Conservation (phyloP, 2,113 vertebrate genomes). For the Philantomba maxwellii region DNA sequence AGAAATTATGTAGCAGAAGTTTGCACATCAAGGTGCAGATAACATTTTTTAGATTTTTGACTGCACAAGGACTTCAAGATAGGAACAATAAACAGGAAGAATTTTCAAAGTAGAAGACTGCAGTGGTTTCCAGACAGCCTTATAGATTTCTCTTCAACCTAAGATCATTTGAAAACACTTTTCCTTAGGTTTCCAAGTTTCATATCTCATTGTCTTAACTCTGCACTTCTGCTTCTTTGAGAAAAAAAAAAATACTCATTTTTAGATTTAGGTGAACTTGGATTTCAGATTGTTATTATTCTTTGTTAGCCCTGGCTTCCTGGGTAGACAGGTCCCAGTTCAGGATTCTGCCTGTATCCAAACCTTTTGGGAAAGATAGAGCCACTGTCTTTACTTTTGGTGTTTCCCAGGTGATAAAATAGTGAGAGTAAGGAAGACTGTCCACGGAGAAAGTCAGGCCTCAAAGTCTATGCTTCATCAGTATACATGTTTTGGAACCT, state of each 20-base stretch:
- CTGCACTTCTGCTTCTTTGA: background rate
- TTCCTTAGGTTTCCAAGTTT: background rate
- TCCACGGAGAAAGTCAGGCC: background rate
- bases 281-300: background rate
- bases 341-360: background rate
- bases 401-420: background rate
- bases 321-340: background rate
- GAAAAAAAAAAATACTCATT: background rate
- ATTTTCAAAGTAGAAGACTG: background rate
- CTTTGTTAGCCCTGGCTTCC: background rate
- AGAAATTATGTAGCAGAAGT: background rate
- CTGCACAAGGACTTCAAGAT: background rate
- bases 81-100: background rate
- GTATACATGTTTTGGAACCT: background rate
- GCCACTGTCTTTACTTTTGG: background rate
- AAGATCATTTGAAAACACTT: background rate
- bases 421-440: background rate
- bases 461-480: background rate
- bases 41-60: conserved; percentile 2
- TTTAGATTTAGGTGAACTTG: background rate
- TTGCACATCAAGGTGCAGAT: background rate
- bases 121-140: background rate
- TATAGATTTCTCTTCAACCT: background rate
- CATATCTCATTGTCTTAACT: background rate
- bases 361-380: background rate